A percentile compares a stretch with the other conserved stretches of the same genome.
phyloP scores from a whole-genome alignment of 2,888 invertebrate species.

The Lysandra coridon region DNA sequence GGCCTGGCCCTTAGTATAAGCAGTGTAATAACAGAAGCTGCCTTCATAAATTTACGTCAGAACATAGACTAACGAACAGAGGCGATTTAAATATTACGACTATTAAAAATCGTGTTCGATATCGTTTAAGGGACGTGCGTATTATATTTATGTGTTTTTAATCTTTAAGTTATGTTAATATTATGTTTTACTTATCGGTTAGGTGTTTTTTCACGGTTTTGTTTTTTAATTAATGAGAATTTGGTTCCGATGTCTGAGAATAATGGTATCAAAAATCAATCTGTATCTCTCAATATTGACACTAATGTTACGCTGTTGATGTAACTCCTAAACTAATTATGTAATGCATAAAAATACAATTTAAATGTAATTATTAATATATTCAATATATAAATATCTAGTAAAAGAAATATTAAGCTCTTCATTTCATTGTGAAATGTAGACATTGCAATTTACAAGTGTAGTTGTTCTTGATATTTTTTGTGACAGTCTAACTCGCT shows the following conservation, averaged over 20 bases:
- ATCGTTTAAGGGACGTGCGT: neutral
- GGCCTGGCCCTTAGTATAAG: slow-evolving; percentile 35
- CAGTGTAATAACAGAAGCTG: slow-evolving; percentile 53
- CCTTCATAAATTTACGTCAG: slow-evolving; percentile 54
- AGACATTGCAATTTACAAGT: no score
- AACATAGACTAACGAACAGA: slow-evolving; percentile 50
- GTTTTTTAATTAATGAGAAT: neutral
- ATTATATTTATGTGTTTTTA: slow-evolving; percentile 2
- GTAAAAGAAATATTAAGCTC: no score
- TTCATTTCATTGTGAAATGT: no score
- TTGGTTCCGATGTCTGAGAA: neutral
- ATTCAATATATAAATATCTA: no score
- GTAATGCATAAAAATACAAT: no score
- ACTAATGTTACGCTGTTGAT: no score
- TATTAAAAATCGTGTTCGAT: slow-evolving; percentile 19
- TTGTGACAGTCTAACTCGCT: no score
- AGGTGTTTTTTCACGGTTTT: slow-evolving; percentile 4
- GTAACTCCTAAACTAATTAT: no score
- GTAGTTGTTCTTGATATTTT: no score
- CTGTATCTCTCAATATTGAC: no score
- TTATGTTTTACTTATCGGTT: neutral
- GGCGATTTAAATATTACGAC: slow-evolving; percentile 40
- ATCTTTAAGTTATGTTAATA: neutral
- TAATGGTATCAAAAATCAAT: no score
- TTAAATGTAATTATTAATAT: no score